Conservation (phyloP, 2,797 vertebrate genomes). For the Apodemus agrarius region DNA sequence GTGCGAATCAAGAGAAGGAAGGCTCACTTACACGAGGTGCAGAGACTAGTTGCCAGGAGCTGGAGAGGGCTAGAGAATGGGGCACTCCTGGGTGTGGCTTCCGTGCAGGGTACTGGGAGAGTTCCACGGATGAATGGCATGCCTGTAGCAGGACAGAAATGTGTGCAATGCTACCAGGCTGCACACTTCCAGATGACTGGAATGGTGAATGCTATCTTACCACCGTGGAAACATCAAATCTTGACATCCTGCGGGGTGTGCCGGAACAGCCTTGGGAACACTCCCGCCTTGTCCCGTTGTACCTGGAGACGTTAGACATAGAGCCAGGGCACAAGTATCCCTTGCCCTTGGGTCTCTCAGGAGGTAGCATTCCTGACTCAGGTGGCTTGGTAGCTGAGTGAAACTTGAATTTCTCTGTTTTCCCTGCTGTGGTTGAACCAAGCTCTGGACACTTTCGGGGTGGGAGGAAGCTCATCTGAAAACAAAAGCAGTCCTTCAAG, state of each 20-base stretch:
- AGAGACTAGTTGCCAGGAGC: neutral
- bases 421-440: neutral
- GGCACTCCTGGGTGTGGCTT: neutral
- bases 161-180: neutral
- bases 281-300: rapidly evolving
- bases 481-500: constrained; percentile 71
- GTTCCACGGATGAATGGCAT: neutral
- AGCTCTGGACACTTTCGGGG: constrained; percentile 32
- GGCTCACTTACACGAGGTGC: neutral
- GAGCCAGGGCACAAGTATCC: neutral
- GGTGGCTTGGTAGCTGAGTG: neutral
- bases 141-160: neutral
- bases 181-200: neutral
- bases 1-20: neutral
- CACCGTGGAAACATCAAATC: neutral
- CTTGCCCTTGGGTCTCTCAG: neutral
- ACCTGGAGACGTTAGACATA: neutral
- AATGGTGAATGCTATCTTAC: neutral
- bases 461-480: constrained; percentile 75
- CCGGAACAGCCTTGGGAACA: neutral
- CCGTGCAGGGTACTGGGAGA: neutral
- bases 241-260: rapidly evolving
- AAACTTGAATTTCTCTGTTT: neutral
- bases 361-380: neutral
- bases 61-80: neutral